Evolutionary conservation across 2,113 vertebrate species (phyloP).

Genomic region (Periophthalmus modestus): DNA sequence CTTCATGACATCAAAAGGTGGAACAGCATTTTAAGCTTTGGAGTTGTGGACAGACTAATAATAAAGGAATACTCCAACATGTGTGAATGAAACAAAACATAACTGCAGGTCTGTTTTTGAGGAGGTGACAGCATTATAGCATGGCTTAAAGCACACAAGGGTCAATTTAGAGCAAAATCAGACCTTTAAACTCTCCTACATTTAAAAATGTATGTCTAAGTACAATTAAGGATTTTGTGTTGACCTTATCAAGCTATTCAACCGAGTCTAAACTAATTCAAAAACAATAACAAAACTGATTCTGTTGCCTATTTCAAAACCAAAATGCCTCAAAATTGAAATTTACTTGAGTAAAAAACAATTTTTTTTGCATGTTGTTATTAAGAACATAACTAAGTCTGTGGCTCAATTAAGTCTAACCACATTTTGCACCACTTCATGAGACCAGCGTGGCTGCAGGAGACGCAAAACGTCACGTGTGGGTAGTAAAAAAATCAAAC

Average conservation of each 20-base stretch:
- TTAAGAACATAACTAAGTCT: neutral
- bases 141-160: too few relatives aligned
- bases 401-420: neutral
- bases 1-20: too few relatives aligned
- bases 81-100: too few relatives aligned
- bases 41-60: too few relatives aligned
- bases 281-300: neutral
- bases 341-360: neutral
- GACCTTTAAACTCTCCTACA: too few relatives aligned
- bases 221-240: neutral
- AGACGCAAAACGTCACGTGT: neutral
- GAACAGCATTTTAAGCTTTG: too few relatives aligned
- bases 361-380: too few relatives aligned
- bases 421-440: neutral
- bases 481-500: constrained; percentile 13
- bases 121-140: too few relatives aligned
- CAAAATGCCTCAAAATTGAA: neutral
- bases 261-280: neutral
- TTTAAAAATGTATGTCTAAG: too few relatives aligned
- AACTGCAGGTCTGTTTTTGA: too few relatives aligned
- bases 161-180: too few relatives aligned
- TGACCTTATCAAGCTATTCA: neutral
- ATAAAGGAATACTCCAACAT: too few relatives aligned
- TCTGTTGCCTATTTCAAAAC: neutral
- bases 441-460: neutral